Evolutionary conservation across 2,797 vertebrate species (phyloP), one percentile per base, ranked within the genome.

Genomic region (Hydrocynus forskahlii): DNA sequence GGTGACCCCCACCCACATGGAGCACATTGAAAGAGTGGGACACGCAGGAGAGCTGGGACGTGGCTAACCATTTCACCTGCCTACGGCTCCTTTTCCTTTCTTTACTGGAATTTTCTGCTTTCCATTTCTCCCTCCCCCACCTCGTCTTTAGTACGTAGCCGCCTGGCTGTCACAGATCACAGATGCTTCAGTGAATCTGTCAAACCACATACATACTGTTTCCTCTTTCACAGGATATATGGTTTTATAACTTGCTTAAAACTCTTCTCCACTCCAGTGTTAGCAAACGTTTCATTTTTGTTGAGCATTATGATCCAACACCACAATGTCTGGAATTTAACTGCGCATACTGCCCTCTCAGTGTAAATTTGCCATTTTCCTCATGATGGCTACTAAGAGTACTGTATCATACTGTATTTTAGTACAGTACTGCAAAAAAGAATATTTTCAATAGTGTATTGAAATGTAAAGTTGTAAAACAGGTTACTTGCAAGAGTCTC

Each of bases 181-280:
- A 83, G 59, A 74, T 16, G 74, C 13, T 74, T 78, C 23, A 25
- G 60, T 7, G 52, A 1, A 64, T 78, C 55, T 73, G 19, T 76
- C 63, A 86, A 74, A 78, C 77, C 78, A 80, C 74, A 84, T 21
- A 75, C 60, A 86, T 52, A 38, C 55, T 50, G 78, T 74, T 87
- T 85, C 84, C 86, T 78, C 82, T 86, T 86, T 79, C 76, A 77
- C 70, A 35, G 35, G 35, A 78, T 3, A 8, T 50, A 45, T 21
- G 21, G 13, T 16, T 50, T 25, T 23, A 19, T 17, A 52, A 70
- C 23, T 29, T 9, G 1, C 13, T 38, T 38, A 38, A 66, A 40
- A 66, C 63, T 66, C 17, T 66, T 66, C 63, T 66, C 35, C 35
- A 38, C 35, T 40, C 5, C 4, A 35, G 13, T 14, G 13, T 63